Evolutionary conservation across 1,140 invertebrate species (phyloP).

Genomic region (Meloidogyne floridensis): DNA sequence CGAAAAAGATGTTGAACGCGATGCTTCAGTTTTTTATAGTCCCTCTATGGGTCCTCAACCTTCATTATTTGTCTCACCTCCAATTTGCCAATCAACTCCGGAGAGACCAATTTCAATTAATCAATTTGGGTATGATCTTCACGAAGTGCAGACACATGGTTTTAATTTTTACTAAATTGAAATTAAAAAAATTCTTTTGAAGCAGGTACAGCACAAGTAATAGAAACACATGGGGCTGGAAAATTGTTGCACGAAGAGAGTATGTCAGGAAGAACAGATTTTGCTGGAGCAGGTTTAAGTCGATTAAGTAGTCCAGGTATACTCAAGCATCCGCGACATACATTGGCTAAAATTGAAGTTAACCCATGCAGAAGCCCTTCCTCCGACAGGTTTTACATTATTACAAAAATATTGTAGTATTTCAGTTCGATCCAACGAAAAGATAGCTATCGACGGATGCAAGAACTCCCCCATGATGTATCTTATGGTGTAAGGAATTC

Average conservation of each 20-base stretch:
- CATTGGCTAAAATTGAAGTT: neutral
- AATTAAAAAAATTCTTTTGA: constrained; percentile 1
- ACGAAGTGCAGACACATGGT: constrained; percentile 59
- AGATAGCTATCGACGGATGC: constrained; percentile 62
- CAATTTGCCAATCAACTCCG: constrained; percentile 28
- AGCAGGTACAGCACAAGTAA: constrained; percentile 51
- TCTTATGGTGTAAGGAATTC: neutral
- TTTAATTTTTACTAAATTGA: neutral
- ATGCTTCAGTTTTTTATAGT: constrained; percentile 56
- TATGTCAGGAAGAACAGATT: neutral
- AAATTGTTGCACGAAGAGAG: constrained; percentile 31
- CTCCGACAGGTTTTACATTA: constrained; percentile 18
- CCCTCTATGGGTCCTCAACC: constrained; percentile 13
- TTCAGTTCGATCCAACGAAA: constrained; percentile 61
- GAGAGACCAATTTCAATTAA: constrained; percentile 41
- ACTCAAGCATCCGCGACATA: neutral
- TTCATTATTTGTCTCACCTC: neutral
- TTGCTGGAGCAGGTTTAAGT: neutral
- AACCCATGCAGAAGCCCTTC: constrained; percentile 9
- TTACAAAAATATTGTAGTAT: neutral
- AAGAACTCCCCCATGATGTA: constrained; percentile 51
- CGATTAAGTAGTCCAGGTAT: neutral
- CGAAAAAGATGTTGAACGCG: constrained; percentile 56
- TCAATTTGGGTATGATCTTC: constrained; percentile 61
- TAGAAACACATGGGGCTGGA: constrained; percentile 59